Evolutionary conservation across 2,113 vertebrate species (phyloP).

Genomic region (Vulpes ferrilata): DNA sequence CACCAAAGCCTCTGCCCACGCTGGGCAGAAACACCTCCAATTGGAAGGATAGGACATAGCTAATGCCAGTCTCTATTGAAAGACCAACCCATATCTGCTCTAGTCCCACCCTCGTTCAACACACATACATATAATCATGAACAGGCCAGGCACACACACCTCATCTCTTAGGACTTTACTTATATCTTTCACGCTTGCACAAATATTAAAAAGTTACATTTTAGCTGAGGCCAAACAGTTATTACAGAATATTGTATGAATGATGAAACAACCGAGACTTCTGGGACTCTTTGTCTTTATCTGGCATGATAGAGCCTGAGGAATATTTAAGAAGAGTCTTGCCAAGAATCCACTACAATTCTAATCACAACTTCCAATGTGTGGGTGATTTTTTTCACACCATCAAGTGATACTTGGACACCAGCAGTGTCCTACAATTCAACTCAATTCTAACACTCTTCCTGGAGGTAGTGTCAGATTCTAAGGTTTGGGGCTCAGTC

Average conservation of each 20-base stretch:
- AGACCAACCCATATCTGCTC: neutral
- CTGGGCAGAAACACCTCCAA: neutral
- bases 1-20: constrained; percentile 47
- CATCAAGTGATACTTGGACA: neutral
- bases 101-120: neutral
- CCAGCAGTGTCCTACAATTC: neutral
- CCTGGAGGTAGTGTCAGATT: neutral
- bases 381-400: neutral
- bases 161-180: neutral
- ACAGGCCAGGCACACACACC: neutral
- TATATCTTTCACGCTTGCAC: neutral
- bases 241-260: neutral
- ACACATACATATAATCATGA: neutral
- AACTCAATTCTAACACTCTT: neutral
- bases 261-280: neutral
- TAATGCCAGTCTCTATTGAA: constrained; percentile 59
- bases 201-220: neutral
- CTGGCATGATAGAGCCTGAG: neutral
- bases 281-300: neutral
- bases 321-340: constrained; percentile 13
- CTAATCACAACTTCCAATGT: neutral
- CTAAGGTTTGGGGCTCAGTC: neutral
- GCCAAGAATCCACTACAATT: neutral
- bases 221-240: neutral
- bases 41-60: neutral